Evolutionary conservation across 2,888 invertebrate genomes (phyloP).

Genomic region (Tipula unca): DNA sequence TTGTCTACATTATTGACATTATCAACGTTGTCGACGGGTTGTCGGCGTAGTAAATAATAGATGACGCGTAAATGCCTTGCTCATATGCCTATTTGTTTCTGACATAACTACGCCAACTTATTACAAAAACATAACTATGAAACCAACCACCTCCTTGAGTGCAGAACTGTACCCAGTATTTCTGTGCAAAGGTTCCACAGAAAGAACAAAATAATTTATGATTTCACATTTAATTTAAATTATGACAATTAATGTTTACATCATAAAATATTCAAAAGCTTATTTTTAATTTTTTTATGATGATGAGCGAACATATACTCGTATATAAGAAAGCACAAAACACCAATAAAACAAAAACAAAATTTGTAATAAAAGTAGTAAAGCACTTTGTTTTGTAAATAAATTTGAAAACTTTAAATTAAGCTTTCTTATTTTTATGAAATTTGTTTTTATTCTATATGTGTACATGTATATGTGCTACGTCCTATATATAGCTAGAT

Average conservation of each 20-base stretch:
- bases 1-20: no score
- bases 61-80: no score
- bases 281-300: background rate
- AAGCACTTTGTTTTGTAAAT: background rate
- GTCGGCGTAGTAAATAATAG: no score
- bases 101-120: no score
- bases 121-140: no score
- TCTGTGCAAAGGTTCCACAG: no score
- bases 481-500: background rate
- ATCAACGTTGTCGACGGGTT: no score
- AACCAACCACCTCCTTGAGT: no score
- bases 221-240: background rate
- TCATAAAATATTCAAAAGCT: background rate
- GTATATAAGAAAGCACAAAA: background rate
- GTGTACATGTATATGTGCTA: no score
- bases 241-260: background rate
- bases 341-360: background rate
- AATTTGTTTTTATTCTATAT: background rate
- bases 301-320: background rate
- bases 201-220: background rate
- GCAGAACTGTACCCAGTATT: no score
- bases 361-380: background rate
- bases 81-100: no score
- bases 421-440: background rate
- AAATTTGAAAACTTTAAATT: background rate